Evolutionary conservation across 2,888 invertebrate species (phyloP).

Genomic region (Patella pellucida): DNA sequence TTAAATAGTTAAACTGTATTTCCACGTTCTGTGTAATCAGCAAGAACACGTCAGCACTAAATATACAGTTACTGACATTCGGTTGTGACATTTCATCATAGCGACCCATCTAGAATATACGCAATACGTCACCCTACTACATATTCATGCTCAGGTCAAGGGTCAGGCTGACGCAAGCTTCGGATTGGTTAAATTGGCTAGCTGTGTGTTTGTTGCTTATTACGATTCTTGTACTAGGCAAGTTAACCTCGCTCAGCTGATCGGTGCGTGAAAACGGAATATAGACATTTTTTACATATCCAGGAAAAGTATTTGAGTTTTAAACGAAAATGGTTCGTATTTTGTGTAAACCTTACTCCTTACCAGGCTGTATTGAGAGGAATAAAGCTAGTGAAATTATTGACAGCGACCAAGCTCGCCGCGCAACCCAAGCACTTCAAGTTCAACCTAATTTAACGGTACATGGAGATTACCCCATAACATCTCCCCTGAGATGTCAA

Average conservation of each 20-base stretch:
- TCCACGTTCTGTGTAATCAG: not conserved
- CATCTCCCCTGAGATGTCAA: not conserved
- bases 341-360: not conserved
- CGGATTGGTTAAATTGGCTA: not conserved
- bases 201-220: not conserved
- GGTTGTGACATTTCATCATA: not conserved
- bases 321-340: not conserved
- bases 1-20: not conserved
- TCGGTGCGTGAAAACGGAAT: not conserved
- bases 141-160: conserved; percentile 5
- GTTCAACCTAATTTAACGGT: not conserved
- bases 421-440: not conserved
- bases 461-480: not conserved
- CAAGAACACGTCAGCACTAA: not conserved
- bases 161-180: conserved; percentile 24
- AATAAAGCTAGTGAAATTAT: not conserved
- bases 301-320: too few species aligned
- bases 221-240: conserved; percentile 1
- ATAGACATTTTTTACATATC: too few species aligned
- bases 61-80: not conserved
- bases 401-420: not conserved
- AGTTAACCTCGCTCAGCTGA: conserved; percentile 9
- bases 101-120: not conserved
- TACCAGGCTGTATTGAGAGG: not conserved
- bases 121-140: conserved; percentile 1